phyloP scores from a whole-genome alignment of 2,797 vertebrate genomes.

The Phoeniculus purpureus region DNA sequence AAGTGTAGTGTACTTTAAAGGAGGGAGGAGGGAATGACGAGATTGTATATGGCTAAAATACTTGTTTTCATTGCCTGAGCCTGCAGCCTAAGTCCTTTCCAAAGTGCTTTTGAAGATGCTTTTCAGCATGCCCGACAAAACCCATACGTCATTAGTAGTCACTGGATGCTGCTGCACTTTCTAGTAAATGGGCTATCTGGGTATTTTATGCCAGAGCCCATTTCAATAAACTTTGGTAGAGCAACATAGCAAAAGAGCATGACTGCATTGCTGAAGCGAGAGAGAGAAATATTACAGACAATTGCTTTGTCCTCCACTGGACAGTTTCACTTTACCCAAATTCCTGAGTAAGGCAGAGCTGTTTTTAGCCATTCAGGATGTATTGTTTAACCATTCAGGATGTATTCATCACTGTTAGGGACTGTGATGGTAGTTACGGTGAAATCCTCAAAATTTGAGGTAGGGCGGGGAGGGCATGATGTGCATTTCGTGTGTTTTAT shows the following conservation, averaged over 20 bases:
- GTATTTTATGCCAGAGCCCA: neutral
- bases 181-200: neutral
- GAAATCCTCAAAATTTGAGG: neutral
- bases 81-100: neutral
- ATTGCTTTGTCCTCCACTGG: neutral
- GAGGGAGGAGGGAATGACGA: neutral
- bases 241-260: neutral
- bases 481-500: neutral
- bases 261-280: neutral
- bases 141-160: neutral
- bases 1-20: neutral
- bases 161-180: neutral
- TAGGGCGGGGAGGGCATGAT: fast-evolving
- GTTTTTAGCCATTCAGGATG: neutral
- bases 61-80: neutral
- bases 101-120: neutral
- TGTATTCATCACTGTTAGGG: neutral
- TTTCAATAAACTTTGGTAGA: conserved; percentile 7
- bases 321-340: neutral
- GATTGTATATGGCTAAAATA: neutral
- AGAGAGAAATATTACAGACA: neutral
- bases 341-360: neutral
- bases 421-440: neutral
- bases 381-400: neutral
- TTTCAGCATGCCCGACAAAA: conserved; percentile 6